Evolutionary conservation across 2,888 invertebrate species (phyloP), one percentile per base, ranked within the genome.

Genomic region (Marasmarcha lunaedactyla): DNA sequence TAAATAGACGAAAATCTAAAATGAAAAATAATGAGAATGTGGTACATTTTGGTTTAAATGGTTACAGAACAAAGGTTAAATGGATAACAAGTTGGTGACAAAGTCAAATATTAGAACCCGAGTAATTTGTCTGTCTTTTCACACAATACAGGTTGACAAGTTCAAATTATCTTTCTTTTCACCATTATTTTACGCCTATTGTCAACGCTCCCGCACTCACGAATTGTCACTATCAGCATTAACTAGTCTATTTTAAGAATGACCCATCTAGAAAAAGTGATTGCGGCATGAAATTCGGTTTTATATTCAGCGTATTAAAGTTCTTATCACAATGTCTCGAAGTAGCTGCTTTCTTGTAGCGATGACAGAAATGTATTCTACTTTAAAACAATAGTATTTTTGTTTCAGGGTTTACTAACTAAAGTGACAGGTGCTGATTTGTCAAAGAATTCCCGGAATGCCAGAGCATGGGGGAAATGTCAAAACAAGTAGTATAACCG

Each of bases 341-440:
- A 7, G 7, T 3, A 20, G 20, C 7, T 20, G 7, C 7, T 20
- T n/a, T 20, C 7, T 50, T 47, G 45, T 48, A 46, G 65, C 59
- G 66, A 62, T 59, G 59, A 72, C 67, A 64, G 70, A 73, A 72
- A 67, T 67, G 70, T 72, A 59, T 63, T 68, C 62, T 62, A 55
- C 55, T 59, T 67, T 54, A 57, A 66, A 68, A 77, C 76, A 76
- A 76, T 77, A 58, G 69, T 72, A 68, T 71, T 72, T 57, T 34
- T 9, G 14, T 12, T 3, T 34, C 56, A 57, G 61, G 60, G 54
- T 66, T 58, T 52, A 65, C 63, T 68, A 67, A 66, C 62, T 47
- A 54, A 67, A 69, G 58, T 76, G 76, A 69, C 77, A 73, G 72
- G 70, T 70, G 78, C 61, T 73, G 77, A 78, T 74, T 73, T 71